phyloP scores from a whole-genome alignment of 2,888 invertebrate genomes.

The Ariolimax columbianus region DNA sequence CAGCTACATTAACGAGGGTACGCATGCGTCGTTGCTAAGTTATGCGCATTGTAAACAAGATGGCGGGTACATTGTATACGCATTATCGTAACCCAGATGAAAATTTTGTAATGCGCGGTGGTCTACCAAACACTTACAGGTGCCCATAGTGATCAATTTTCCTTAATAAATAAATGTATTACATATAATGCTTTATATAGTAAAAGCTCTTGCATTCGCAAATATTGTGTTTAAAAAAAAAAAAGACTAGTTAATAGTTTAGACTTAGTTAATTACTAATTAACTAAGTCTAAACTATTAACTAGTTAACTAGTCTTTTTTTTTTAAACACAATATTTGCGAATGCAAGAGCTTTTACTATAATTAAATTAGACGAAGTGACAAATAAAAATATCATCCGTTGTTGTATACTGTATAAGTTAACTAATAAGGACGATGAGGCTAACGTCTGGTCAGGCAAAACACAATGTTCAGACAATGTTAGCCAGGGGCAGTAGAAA shows the following conservation, averaged over 20 bases:
- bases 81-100: slow-evolving; percentile 50
- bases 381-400: too few relatives aligned
- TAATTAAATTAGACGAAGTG: too few relatives aligned
- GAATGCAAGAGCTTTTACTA: not conserved
- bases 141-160: not conserved
- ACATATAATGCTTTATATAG: not conserved
- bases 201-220: not conserved
- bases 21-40: slow-evolving; percentile 53
- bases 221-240: not conserved
- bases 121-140: slow-evolving; percentile 40
- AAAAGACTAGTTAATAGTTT: too few relatives aligned
- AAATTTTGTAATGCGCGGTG: slow-evolving; percentile 50
- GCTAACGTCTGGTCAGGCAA: too few relatives aligned
- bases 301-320: too few relatives aligned
- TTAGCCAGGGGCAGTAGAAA: too few relatives aligned
- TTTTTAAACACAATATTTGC: not conserved
- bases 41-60: slow-evolving; percentile 44
- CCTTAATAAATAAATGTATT: not conserved
- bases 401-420: too few relatives aligned
- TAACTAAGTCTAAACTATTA: too few relatives aligned
- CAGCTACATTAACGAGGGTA: not conserved
- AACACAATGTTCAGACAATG: too few relatives aligned
- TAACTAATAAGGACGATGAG: too few relatives aligned
- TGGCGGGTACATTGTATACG: slow-evolving; percentile 41
- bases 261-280: too few relatives aligned